phyloP scores from a whole-genome alignment of 2,113 vertebrate species.

The Leucopsar rothschildi region DNA sequence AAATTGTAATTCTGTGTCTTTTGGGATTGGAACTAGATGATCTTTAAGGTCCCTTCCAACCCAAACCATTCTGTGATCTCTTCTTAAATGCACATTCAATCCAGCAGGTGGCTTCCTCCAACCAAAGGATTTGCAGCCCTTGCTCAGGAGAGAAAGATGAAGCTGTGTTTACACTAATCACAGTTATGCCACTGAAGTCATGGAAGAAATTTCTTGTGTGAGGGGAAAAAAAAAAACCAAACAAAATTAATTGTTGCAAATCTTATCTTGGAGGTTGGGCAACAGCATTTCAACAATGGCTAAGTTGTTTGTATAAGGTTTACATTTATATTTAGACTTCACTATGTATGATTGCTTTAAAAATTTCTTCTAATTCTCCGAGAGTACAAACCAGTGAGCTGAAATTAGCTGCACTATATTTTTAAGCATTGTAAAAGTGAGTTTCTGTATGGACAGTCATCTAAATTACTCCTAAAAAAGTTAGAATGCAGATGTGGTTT shows the following conservation, averaged over 20 bases:
- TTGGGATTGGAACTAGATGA: neutral
- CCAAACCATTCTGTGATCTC: neutral
- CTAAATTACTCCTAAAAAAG: neutral
- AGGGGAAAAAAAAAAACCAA: fast-evolving
- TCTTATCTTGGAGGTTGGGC: neutral
- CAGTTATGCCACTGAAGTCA: neutral
- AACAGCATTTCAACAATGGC: neutral
- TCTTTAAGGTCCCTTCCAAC: neutral
- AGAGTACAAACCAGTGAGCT: neutral
- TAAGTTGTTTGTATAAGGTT: neutral
- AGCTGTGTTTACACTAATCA: neutral
- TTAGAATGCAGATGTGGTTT: neutral
- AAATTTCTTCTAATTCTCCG: neutral
- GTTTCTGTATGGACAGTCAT: neutral
- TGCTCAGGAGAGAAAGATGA: neutral
- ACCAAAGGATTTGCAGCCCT: neutral
- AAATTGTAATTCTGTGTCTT: neutral
- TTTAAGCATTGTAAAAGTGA: neutral
- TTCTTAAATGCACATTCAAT: neutral
- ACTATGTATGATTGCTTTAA: neutral
- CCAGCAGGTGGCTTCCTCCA: constrained; percentile 44
- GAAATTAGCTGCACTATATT: neutral
- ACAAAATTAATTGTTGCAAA: neutral
- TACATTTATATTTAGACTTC: neutral
- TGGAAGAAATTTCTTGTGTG: neutral